phyloP scores from a whole-genome alignment of 1,140 invertebrate species.

The Drosophila teissieri region DNA sequence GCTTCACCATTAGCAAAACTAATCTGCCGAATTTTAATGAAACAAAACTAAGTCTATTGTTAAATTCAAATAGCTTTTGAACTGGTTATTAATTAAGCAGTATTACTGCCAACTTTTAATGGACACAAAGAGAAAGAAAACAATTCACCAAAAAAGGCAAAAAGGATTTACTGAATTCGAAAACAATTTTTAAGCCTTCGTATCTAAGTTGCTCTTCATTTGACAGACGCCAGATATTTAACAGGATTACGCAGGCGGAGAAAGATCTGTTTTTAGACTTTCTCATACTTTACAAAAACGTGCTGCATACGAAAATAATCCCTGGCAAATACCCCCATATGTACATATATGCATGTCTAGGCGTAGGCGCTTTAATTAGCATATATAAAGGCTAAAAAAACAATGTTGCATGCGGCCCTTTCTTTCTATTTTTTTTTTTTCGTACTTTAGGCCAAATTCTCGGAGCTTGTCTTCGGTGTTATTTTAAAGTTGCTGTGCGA shows the following conservation, averaged over 20 bases:
- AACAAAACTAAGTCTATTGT: neutral
- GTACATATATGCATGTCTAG: conserved; percentile 11
- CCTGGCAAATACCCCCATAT: conserved; percentile 3
- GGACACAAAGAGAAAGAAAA: neutral
- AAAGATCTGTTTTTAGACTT: neutral
- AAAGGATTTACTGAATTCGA: neutral
- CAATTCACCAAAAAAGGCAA: neutral
- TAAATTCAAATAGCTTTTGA: neutral
- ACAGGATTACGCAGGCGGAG: neutral
- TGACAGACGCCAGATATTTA: neutral
- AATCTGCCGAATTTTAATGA: neutral
- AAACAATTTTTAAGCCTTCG: neutral
- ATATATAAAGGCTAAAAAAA: conserved; percentile 27
- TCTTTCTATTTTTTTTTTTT: conserved; percentile 28
- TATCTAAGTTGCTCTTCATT: conserved; percentile 6
- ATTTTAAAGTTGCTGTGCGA: conserved; percentile 72
- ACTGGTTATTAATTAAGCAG: neutral
- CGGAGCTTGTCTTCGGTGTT: conserved; percentile 57
- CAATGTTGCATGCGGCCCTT: conserved; percentile 29
- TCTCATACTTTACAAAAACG: neutral
- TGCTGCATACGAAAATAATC: conserved; percentile 10
- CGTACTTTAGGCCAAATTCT: conserved; percentile 17
- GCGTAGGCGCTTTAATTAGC: conserved; percentile 64
- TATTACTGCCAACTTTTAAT: neutral
- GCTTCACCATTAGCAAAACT: neutral